Percentiles rank a stretch among this genome's conserved stretches.
Evolutionary conservation across 2,797 vertebrate species (phyloP).

Genomic region (Sebastes jordani): DNA sequence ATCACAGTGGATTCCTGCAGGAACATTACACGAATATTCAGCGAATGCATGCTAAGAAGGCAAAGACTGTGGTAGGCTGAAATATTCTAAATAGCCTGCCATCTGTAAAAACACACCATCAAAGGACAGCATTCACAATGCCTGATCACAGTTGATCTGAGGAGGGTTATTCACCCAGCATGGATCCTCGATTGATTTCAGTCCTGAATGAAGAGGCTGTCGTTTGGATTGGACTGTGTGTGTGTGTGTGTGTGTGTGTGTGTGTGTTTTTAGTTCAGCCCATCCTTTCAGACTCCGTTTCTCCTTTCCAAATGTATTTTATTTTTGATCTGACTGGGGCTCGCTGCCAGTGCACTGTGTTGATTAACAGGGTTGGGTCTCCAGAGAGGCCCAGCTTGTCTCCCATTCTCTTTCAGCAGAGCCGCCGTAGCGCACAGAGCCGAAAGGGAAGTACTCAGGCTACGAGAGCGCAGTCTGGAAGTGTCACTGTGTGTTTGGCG

Average conservation of each 20-base stretch:
- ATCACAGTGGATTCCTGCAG: constrained; percentile 93
- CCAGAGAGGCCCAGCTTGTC: constrained; percentile 77
- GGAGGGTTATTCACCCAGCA: constrained; percentile 42
- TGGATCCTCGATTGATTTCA: constrained; percentile 54
- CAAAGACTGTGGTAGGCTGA: constrained; percentile 27
- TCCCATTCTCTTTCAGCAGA: constrained; percentile 86
- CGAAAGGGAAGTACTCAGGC: constrained; percentile 56
- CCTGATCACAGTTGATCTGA: constrained; percentile 40
- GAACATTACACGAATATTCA: constrained; percentile 60
- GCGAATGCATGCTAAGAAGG: constrained; percentile 32
- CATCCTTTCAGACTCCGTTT: constrained; percentile 65
- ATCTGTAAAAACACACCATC: constrained; percentile 53
- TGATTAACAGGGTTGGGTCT: constrained; percentile 85
- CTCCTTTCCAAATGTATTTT: constrained; percentile 75
- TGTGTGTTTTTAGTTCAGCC: constrained; percentile 50
- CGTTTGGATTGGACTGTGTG: constrained; percentile 31
- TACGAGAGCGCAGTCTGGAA: constrained; percentile 63
- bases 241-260: background rate
- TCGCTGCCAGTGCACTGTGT: constrained; percentile 80
- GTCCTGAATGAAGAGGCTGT: constrained; percentile 45
- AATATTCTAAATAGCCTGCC: constrained; percentile 41
- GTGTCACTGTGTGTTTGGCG: constrained; percentile 64
- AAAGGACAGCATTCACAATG: constrained; percentile 34
- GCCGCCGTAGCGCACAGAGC: constrained; percentile 62
- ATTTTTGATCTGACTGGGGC: constrained; percentile 83